Evolutionary conservation across 2,797 vertebrate species (phyloP), one percentile per base, ranked within the genome.

Genomic region (Selene dorsalis): DNA sequence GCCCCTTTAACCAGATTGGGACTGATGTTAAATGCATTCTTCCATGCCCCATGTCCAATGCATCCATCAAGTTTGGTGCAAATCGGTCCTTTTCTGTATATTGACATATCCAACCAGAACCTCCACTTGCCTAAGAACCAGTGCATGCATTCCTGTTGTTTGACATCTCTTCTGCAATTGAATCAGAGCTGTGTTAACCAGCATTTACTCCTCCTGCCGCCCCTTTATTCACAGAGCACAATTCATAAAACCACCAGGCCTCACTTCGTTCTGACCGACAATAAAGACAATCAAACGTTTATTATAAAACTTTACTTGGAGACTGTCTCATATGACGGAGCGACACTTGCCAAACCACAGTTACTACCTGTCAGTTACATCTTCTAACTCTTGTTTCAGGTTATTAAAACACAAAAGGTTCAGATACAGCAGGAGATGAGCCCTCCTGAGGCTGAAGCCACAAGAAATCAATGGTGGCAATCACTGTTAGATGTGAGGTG

Each of bases 381-480:
- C 69, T 65, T 80, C 70, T 47, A 59, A n/a, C 57, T 58, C 63
- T 14, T 16, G 26, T 64, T 32, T 82, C 80, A 67, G 82, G 79
- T 86, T 79, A 80, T 86, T 85, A 73, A 86, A 86, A 77, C 57
- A 80, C 70, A 50, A 70, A 81, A 58, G 22, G 52, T 48, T 79
- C n/a, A 73, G 48, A 69, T 56, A 71, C 50, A 71, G 55, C 68
- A 73, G 41, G 60, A 38, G 47, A 81, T 77, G 56, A 62, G 65
- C 58, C 75, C 82, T 75, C 79, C 9, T 0, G 52, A 83, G 65
- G 77, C 61, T 18, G n/a, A 2, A 79, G 66, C 69, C 58, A 64
- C 58, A 55, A 70, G 47, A 80, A 84, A 90, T 88, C 83, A 77
- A 91, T 92, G 69, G 13, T 63, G 69, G 70, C 81, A 86, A 83